A percentile compares a stretch with the other conserved stretches of the same genome.
Conservation (phyloP, 2,797 vertebrate genomes). For the Masticophis lateralis region DNA sequence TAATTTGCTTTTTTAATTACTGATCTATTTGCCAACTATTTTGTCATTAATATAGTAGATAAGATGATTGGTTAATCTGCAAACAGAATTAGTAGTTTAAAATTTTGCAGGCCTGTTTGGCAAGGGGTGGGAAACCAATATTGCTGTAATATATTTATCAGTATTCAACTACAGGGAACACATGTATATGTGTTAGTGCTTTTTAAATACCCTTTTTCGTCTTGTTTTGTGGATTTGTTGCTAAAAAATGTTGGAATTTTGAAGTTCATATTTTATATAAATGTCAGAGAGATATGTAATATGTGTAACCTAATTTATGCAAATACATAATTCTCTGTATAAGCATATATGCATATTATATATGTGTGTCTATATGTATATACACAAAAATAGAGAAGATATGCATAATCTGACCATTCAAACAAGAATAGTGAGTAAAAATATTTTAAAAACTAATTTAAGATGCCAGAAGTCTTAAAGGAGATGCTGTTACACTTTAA, state of each 20-base stretch:
- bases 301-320: background rate
- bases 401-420: background rate
- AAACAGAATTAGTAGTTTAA: background rate
- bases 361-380: background rate
- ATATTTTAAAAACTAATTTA: background rate
- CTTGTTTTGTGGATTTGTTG: too few relatives aligned
- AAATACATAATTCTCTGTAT: background rate
- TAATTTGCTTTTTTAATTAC: background rate
- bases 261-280: background rate
- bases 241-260: too few relatives aligned
- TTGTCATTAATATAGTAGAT: background rate
- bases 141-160: too few relatives aligned
- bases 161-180: too few relatives aligned
- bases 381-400: background rate
- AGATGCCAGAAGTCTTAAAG: background rate
- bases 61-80: background rate
- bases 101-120: background rate
- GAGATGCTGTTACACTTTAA: slow-evolving; percentile 20
- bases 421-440: background rate
- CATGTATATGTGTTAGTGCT: too few relatives aligned
- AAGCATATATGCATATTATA: background rate
- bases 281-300: background rate
- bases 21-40: background rate
- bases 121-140: background rate
- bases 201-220: too few relatives aligned